A percentile compares a stretch with the other conserved stretches of the same genome.
These are phyloP conservation scores for Brachionichthys hirsutus DNA, from an alignment of 2,113 vertebrate genomes.

Conservation along the genomic window DNA sequence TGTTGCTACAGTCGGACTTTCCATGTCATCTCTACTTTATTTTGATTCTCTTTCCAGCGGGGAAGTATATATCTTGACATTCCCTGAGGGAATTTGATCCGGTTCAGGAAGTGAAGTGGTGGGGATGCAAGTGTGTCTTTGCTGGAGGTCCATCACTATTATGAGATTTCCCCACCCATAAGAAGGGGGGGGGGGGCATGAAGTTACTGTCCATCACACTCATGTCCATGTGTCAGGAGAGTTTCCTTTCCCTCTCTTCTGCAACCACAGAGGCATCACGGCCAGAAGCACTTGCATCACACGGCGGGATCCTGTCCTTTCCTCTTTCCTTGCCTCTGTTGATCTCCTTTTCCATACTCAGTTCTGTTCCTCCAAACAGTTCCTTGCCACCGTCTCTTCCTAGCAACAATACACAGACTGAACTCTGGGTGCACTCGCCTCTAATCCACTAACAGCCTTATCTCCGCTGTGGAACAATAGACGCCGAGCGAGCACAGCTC, in stretches of 20 bases:
- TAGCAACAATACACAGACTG: conserved; percentile 48
- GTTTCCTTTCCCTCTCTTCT: conserved; percentile 15
- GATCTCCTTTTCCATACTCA: conserved; percentile 21
- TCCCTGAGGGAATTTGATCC: conserved; percentile 34
- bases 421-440: conserved; percentile 72
- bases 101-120: conserved; percentile 26
- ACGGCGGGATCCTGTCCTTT: not conserved
- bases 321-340: conserved; percentile 4
- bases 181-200: conserved; percentile 45
- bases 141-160: conserved; percentile 60
- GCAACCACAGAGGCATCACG: conserved; percentile 47
- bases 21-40: conserved; percentile 2
- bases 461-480: conserved; percentile 65
- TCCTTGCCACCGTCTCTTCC: conserved; percentile 31
- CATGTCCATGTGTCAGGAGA: conserved; percentile 56
- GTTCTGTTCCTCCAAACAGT: conserved; percentile 45
- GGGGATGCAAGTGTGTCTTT: conserved; percentile 28
- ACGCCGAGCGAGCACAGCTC: conserved; percentile 48
- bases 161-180: conserved; percentile 73
- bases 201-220: conserved; percentile 73
- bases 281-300: conserved; percentile 6
- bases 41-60: conserved; percentile 16
- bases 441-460: conserved; percentile 67
- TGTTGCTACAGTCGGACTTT: conserved; percentile 20
- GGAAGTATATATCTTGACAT: conserved; percentile 35